Percentiles rank a stretch among this genome's conserved stretches.
Conservation (phyloP, 1,140 invertebrate species). For the Centruroides vittatus region DNA sequence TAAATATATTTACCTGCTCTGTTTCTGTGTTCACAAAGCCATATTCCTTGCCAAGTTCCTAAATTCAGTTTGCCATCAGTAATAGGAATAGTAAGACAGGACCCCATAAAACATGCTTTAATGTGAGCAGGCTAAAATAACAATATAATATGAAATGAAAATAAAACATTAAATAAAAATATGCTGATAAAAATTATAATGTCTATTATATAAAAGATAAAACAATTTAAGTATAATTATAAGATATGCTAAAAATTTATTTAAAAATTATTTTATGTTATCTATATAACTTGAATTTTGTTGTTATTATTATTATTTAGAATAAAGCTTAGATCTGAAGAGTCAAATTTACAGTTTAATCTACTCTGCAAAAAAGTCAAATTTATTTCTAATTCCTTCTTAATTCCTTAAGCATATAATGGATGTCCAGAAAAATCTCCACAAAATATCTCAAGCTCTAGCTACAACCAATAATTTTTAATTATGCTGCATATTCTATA, state of each 20-base stretch:
- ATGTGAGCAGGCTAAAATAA: constrained; percentile 74
- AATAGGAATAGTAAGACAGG: constrained; percentile 84
- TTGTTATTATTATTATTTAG: no score
- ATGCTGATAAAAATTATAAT: neutral
- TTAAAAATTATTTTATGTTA: no score
- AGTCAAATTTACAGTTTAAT: no score
- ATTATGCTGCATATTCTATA: neutral
- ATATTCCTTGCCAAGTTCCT: constrained; percentile 92
- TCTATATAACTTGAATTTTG: no score
- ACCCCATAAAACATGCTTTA: constrained; percentile 88
- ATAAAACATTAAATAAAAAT: neutral
- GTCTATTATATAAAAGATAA: neutral
- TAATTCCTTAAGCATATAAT: no score
- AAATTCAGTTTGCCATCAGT: constrained; percentile 85
- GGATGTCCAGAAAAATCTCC: no score
- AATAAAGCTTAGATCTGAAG: no score
- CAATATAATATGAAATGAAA: neutral
- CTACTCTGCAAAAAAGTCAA: no score
- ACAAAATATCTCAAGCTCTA: no score
- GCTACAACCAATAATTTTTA: neutral
- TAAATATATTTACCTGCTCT: constrained; percentile 35
- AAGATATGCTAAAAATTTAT: neutral
- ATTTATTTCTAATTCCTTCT: no score
- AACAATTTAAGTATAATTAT: neutral
- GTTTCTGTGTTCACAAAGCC: constrained; percentile 92